Evolutionary conservation across 1,140 invertebrate genomes (phyloP).

Genomic region (Diorhabda carinulata): DNA sequence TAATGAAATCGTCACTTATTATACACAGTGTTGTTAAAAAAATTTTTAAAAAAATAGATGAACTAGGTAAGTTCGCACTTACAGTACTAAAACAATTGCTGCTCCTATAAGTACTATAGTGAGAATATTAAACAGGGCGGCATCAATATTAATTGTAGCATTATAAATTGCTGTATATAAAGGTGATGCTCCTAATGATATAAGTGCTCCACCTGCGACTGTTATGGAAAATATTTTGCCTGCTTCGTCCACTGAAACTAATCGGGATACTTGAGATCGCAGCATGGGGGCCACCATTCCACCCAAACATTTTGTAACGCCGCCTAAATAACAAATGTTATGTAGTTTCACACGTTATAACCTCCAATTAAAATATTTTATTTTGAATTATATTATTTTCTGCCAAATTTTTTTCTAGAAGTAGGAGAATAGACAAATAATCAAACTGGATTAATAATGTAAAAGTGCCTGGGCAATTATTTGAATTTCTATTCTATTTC

Average conservation of each 20-base stretch:
- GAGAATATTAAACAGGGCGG: slow-evolving; percentile 55
- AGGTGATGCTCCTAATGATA: slow-evolving; percentile 51
- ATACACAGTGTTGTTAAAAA: too few species aligned
- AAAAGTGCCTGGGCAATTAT: too few species aligned
- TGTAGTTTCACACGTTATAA: too few species aligned
- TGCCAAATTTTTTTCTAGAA: too few species aligned
- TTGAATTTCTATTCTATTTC: too few species aligned
- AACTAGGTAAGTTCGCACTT: neutral
- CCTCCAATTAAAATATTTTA: too few species aligned
- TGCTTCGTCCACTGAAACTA: slow-evolving; percentile 58
- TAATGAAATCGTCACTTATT: too few species aligned
- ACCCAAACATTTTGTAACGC: slow-evolving; percentile 52
- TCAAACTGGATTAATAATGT: too few species aligned
- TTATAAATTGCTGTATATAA: slow-evolving; percentile 61
- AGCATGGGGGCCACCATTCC: slow-evolving; percentile 58
- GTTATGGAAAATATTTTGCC: slow-evolving; percentile 50
- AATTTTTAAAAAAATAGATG: too few species aligned
- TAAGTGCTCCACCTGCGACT: slow-evolving; percentile 40
- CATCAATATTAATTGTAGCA: slow-evolving; percentile 50
- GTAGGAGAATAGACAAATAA: too few species aligned
- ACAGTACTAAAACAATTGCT: neutral
- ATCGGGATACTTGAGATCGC: slow-evolving; percentile 61
- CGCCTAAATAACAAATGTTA: slow-evolving; percentile 42
- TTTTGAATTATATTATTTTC: too few species aligned
- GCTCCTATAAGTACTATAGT: slow-evolving; percentile 37